Percentiles rank a stretch among this genome's conserved stretches.
phyloP scores from a whole-genome alignment of 2,113 vertebrate genomes.

The Nycticryphes semicollaris region DNA sequence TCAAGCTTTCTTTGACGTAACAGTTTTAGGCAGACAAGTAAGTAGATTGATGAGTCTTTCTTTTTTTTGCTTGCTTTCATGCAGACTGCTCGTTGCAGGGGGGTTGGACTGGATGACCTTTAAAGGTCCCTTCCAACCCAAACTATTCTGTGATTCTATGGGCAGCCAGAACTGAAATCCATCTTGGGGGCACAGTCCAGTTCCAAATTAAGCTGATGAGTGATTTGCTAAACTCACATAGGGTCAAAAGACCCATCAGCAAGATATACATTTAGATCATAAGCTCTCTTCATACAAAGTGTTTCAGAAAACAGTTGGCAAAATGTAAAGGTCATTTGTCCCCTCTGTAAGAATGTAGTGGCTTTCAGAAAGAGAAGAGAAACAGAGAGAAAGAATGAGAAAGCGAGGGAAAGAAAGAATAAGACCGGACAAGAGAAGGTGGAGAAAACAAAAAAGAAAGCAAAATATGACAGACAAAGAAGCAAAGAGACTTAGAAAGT shows the following conservation, averaged over 20 bases:
- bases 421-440: background rate
- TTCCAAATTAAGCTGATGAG: background rate
- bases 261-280: background rate
- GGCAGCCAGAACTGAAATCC: background rate
- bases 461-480: background rate
- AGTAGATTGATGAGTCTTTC: background rate
- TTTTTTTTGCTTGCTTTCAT: background rate
- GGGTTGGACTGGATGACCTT: background rate
- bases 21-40: background rate
- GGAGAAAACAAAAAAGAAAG: background rate
- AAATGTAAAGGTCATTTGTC: background rate
- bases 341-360: background rate
- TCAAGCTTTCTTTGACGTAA: background rate
- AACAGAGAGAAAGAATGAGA: background rate
- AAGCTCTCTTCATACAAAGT: background rate
- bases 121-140: background rate
- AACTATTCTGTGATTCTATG: background rate
- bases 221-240: background rate
- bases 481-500: background rate
- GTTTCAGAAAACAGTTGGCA: constrained; percentile 34
- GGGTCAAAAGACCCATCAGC: background rate
- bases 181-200: background rate
- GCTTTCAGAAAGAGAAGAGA: background rate
- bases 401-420: background rate
- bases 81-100: background rate